Base-by-base conservation (phyloP, 2,888 invertebrate species). In the Hyposoter didymator region DNA sequence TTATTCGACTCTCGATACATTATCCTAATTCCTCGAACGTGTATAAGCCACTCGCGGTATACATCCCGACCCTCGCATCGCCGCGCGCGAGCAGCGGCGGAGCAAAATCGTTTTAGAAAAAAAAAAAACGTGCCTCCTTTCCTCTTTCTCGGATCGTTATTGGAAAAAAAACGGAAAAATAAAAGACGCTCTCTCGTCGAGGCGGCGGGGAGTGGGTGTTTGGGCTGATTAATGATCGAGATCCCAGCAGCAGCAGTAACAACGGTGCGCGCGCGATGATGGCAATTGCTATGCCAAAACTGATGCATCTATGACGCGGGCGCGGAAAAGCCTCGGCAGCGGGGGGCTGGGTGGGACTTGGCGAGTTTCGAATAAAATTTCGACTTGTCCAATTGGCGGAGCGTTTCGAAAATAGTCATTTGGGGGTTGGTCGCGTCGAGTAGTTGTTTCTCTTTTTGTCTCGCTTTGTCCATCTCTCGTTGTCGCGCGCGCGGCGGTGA, bases 391-490 rank as follows among this genome's bases (percentile, higher is more conserved):
- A 89, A 93, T 93, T 93, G 93, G 93, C 88, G 87, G 89, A 82
- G 75, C 67, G 80, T 87, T 86, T 88, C 90, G 91, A 93, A 93
- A 93, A 93, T 93, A 93, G 92, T 92, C 89, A 86, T 83, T 81
- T 78, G 84, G 87, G 84, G 87, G 87, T 88, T 89, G 89, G 92
- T 91, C 91, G 92, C 91, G 91, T 79, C 78, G 19, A 14, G 28
- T 67, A 59, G n/a, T 49, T 64, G 19, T 47, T n/a, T 45, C 28
- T 62, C 49, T 47, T 47, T 32, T 45, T 62, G 49, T 45, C 85
- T 82, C 55, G 17, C 67, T 78, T 43, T 79, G 43, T 70, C 52
- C 22, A 28, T 69, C 55, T 73, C 47, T 45, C 59, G 45, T 47
- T 72, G 5, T 64, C 84, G 81, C 39, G 19, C 28, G 43, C 32